Conservation (phyloP, 2,797 vertebrate genomes). For the Prionace glauca region DNA sequence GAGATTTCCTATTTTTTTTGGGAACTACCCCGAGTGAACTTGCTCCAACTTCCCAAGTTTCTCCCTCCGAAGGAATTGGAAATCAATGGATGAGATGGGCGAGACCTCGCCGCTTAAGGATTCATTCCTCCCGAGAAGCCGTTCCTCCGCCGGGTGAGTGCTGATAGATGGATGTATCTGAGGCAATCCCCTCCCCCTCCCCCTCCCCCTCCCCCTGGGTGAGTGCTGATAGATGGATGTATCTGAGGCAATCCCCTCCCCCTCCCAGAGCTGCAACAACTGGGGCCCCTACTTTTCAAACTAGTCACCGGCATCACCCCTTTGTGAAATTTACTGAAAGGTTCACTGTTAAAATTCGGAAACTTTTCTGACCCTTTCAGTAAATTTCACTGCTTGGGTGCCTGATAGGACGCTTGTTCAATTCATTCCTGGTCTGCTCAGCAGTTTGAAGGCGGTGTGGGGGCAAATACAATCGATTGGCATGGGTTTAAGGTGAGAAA, state of each 20-base stretch:
- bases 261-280: not conserved
- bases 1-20: not conserved
- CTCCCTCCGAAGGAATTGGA: not conserved
- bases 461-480: too few relatives aligned
- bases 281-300: not conserved
- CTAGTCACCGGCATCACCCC: not conserved
- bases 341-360: not conserved
- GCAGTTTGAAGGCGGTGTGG: not conserved
- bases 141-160: not conserved
- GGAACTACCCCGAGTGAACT: not conserved
- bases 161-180: conserved; percentile 38
- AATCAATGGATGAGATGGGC: not conserved
- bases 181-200: not conserved
- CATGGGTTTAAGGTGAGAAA: too few relatives aligned
- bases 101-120: not conserved
- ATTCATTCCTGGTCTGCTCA: not conserved
- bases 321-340: not conserved
- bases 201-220: too few relatives aligned
- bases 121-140: not conserved
- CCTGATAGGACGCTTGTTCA: not conserved
- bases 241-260: not conserved
- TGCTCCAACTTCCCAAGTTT: not conserved
- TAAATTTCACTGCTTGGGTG: not conserved
- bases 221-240: conserved; percentile 36
- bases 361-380: not conserved